Base-by-base conservation (phyloP, 1,140 invertebrate genomes). In the Planococcus citri region DNA sequence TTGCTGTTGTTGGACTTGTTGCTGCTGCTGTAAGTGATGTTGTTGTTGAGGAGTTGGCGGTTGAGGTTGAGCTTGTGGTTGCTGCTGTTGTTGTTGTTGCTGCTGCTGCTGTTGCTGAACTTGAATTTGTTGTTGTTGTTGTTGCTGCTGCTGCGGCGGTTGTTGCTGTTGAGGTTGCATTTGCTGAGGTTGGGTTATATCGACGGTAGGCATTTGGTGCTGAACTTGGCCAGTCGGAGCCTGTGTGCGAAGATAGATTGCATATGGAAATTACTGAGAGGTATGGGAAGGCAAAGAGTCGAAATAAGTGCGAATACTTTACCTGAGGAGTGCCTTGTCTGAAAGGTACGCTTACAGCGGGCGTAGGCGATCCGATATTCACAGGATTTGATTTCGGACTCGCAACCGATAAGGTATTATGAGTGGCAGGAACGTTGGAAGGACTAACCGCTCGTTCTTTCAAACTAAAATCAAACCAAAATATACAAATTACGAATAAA, bases 361-460 rank as follows among this genome's bases (percentile, higher is more conserved):
- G 64, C 51, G 71, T 68, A 64, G 68, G 73, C n/a, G 73, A 72
- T 9, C 73, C 73, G 24, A 74, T 72, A 76, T 84, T 85, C 69
- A 84, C 83, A 71, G 80, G 83, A 71, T 79, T 83, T 29, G 83
- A 79, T 22, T 84, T 72, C 9, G 84, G 84, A 74, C 83, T 85
- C 1, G 83, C 76, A 37, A 81, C 72, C 17, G 79, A 79, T 22
- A 79, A 69, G 21, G 72, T 71, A 8, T 74, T 72, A 69, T 72
- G 77, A 71, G 72, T 73, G 67, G 70, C 70, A 64, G 71, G 77
- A 4, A 76, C 75, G 0, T 74, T 72, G 14, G 82, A 83, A 1
- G 89, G 89, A 77, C 88, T 91, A 0, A 90, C 82, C 0, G 89
- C 87, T 38, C 89, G 80, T 76, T 92, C 90, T 75, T 91, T 91